Percentiles rank a stretch among this genome's conserved stretches.
phyloP scores from a whole-genome alignment of 2,797 vertebrate genomes.

The Aulostomus chinensis region DNA sequence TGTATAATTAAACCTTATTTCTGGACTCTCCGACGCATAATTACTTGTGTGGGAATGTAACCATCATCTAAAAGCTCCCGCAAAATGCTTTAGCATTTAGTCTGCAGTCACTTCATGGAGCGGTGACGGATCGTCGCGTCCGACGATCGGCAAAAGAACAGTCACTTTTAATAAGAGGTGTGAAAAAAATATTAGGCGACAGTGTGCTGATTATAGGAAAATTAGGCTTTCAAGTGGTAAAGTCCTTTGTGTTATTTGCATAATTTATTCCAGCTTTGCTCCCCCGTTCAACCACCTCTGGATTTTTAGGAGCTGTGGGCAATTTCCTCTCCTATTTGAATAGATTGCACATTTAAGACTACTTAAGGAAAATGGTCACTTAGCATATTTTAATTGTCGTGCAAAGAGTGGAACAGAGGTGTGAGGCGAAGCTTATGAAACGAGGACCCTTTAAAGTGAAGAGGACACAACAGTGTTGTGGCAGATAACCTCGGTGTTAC shows the following conservation, averaged over 20 bases:
- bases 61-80: conserved; percentile 99
- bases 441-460: conserved; percentile 79
- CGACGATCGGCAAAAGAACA: conserved; percentile 99
- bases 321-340: conserved; percentile 99
- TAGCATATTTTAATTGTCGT: conserved; percentile 99
- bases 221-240: conserved; percentile 99
- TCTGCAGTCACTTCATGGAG: conserved; percentile 92
- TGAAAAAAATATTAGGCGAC: conserved; percentile 99
- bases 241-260: conserved; percentile 99
- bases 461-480: conserved; percentile 24
- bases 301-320: conserved; percentile 93
- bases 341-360: conserved; percentile 99
- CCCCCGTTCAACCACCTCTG: conserved; percentile 67
- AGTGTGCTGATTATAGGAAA: conserved; percentile 99
- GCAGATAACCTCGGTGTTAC: conserved; percentile 87
- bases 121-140: conserved; percentile 99
- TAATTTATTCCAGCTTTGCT: conserved; percentile 99
- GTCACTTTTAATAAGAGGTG: conserved; percentile 99
- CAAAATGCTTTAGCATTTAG: conserved; percentile 98
- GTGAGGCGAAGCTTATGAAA: conserved; percentile 88
- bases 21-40: conserved; percentile 99
- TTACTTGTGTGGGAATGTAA: conserved; percentile 99
- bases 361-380: conserved; percentile 99
- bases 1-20: conserved; percentile 99
- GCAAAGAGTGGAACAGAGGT: conserved; percentile 99